Percentiles rank a stretch among this genome's conserved stretches.
These are phyloP conservation scores for Corythoichthys intestinalis DNA, from an alignment of 2,113 vertebrate genomes.

Conservation along the genomic window DNA sequence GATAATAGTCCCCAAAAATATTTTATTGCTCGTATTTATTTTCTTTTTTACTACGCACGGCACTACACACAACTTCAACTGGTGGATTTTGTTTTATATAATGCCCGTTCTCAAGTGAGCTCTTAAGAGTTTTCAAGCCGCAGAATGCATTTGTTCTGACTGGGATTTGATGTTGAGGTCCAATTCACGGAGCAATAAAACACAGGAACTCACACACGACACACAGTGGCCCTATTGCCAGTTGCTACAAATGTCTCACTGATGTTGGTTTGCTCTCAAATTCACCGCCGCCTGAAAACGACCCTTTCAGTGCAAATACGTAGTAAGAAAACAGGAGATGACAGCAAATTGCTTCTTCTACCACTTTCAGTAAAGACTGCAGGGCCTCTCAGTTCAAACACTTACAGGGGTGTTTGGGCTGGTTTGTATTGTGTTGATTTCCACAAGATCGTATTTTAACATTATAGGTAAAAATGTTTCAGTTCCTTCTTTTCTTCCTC, in stretches of 20 bases:
- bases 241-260: constrained; percentile 56
- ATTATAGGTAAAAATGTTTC: constrained; percentile 7
- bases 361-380: constrained; percentile 44
- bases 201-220: constrained; percentile 32
- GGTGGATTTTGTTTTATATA: not conserved
- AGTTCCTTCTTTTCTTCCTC: constrained; percentile 1
- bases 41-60: too few species aligned
- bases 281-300: constrained; percentile 45
- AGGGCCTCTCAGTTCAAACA: constrained; percentile 15
- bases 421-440: not conserved
- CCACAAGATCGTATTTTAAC: not conserved
- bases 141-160: constrained; percentile 10
- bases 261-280: constrained; percentile 42
- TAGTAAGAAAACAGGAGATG: constrained; percentile 50
- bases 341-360: constrained; percentile 43
- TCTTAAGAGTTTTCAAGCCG: not conserved
- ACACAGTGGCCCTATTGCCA: constrained; percentile 33
- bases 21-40: too few species aligned
- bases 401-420: not conserved
- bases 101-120: not conserved
- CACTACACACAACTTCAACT: too few species aligned
- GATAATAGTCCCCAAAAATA: not conserved
- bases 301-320: constrained; percentile 40
- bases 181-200: constrained; percentile 32
- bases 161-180: constrained; percentile 10